These are phyloP conservation scores for Sylvicapra grimmia DNA, from an alignment of 2,113 vertebrate species.

Conservation along the genomic window DNA sequence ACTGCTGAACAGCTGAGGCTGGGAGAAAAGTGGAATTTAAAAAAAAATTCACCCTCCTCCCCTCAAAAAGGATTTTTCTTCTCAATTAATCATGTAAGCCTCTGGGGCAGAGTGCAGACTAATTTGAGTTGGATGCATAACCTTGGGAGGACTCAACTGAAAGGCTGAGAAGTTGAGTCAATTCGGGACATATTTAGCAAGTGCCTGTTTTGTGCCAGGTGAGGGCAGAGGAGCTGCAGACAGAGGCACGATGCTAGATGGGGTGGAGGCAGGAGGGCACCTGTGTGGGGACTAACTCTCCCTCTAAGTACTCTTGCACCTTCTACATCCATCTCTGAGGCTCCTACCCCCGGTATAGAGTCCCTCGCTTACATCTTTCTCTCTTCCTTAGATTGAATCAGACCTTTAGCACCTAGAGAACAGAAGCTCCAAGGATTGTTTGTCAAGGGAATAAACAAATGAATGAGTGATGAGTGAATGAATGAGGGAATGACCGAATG, in stretches of 20 bases:
- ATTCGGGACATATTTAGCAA: not conserved
- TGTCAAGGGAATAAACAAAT: not conserved
- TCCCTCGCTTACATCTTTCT: not conserved
- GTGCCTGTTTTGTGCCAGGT: not conserved
- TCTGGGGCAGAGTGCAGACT: not conserved
- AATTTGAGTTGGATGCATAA: not conserved
- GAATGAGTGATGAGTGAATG: not conserved
- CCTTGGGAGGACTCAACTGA: not conserved
- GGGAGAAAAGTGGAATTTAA: not conserved
- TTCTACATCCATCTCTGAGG: not conserved
- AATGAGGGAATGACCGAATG: not conserved
- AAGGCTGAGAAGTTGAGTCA: not conserved
- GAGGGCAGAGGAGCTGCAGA: not conserved
- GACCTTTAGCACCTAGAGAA: not conserved
- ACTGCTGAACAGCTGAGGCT: not conserved
- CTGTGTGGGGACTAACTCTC: not conserved
- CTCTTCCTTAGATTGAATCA: not conserved
- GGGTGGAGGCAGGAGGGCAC: not conserved
- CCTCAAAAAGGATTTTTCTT: slow-evolving; percentile 16
- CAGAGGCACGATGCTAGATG: accelerated
- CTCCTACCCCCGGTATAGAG: not conserved
- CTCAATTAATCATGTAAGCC: not conserved
- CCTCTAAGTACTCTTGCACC: not conserved
- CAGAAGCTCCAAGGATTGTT: not conserved
- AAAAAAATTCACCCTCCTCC: not conserved